Conservation (phyloP, 2,888 invertebrate genomes). For the Spisula subtruncata region DNA sequence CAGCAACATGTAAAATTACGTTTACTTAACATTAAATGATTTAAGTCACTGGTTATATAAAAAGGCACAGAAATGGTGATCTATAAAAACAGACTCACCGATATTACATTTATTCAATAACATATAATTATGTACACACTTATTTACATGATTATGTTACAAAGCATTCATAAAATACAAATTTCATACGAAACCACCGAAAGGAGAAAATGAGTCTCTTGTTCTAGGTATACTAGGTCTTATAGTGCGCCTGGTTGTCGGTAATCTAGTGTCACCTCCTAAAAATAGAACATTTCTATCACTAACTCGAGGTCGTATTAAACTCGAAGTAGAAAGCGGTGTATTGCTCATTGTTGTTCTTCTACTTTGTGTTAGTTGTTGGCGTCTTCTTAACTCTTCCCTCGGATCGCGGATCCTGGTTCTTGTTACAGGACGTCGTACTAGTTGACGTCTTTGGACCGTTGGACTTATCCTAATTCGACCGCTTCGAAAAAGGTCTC, state of each 20-base stretch:
- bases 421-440: conserved; percentile 25
- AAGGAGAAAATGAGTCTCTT: not conserved
- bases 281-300: conserved; percentile 5
- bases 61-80: too few relatives aligned
- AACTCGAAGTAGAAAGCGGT: not conserved
- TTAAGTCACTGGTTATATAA: too few relatives aligned
- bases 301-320: not conserved
- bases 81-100: too few relatives aligned
- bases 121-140: too few relatives aligned
- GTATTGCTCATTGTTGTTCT: not conserved
- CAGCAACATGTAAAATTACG: too few relatives aligned
- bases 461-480: conserved; percentile 28
- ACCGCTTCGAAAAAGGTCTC: conserved; percentile 23
- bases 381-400: conserved; percentile 17
- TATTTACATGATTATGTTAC: too few relatives aligned
- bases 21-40: too few relatives aligned
- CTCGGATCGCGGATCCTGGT: not conserved
- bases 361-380: not conserved
- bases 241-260: not conserved
- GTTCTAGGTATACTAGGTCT: not conserved
- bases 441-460: conserved; percentile 36
- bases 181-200: conserved; percentile 10
- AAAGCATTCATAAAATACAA: not conserved
- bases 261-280: not conserved
- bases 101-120: too few relatives aligned